Evolutionary conservation across 2,888 invertebrate species (phyloP).

Genomic region (Heterodera filipjevi): DNA sequence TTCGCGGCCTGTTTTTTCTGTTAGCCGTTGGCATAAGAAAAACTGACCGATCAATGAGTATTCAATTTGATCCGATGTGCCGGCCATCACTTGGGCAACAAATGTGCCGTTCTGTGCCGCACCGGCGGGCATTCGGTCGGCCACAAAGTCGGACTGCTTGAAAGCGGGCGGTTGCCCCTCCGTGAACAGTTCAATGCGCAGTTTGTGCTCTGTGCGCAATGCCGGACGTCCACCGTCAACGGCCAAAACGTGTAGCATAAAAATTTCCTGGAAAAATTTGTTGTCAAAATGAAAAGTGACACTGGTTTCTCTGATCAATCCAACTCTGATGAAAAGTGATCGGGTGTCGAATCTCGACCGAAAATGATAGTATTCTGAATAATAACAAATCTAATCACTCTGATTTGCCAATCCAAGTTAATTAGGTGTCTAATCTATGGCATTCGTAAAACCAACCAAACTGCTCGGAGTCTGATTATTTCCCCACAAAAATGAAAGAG

Average conservation of each 20-base stretch:
- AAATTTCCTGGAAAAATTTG: slow-evolving; percentile 31
- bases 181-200: slow-evolving; percentile 44
- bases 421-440: too few relatives aligned
- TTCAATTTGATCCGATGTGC: slow-evolving; percentile 31
- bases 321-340: too few relatives aligned
- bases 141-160: slow-evolving; percentile 39
- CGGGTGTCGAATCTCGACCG: too few relatives aligned
- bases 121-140: slow-evolving; percentile 13
- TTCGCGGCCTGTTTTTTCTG: too few relatives aligned
- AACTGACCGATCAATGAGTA: slow-evolving; percentile 35
- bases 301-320: too few relatives aligned
- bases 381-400: too few relatives aligned
- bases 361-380: too few relatives aligned
- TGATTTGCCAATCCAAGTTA: too few relatives aligned
- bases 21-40: too few relatives aligned
- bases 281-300: background rate
- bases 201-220: slow-evolving; percentile 43
- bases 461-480: too few relatives aligned
- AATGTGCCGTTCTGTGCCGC: slow-evolving; percentile 40
- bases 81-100: slow-evolving; percentile 45
- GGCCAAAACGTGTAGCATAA: slow-evolving; percentile 46
- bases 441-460: too few relatives aligned
- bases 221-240: slow-evolving; percentile 55
- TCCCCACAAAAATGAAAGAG: too few relatives aligned
- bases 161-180: slow-evolving; percentile 38